These are phyloP conservation scores for Empis stercorea DNA, from an alignment of 2,888 invertebrate genomes.

Conservation along the genomic window DNA sequence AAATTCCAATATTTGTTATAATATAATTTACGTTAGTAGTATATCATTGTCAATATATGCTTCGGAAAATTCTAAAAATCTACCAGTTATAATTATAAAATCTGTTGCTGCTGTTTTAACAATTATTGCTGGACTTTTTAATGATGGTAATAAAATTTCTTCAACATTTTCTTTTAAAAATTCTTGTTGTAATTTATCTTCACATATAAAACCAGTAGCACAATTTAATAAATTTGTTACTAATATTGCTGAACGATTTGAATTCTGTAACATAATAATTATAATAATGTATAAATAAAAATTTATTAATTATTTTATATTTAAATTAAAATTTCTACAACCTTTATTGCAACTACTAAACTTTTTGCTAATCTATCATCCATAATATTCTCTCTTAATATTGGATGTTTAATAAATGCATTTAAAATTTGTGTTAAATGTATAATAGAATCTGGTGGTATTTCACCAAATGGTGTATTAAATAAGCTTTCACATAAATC, in stretches of 20 bases:
- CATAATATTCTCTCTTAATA: constrained; percentile 5
- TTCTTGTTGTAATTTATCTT: constrained; percentile 16
- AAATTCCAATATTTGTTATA: no score
- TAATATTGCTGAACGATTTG: constrained; percentile 5
- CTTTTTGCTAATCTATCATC: background rate
- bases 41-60: constrained; percentile 25
- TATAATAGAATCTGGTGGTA: constrained; percentile 6
- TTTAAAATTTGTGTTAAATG: constrained; percentile 4
- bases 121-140: constrained; percentile 23
- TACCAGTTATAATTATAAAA: constrained; percentile 28
- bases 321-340: background rate
- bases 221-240: constrained; percentile 10
- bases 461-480: constrained; percentile 3
- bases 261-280: no score
- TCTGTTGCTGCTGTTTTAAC: constrained; percentile 28
- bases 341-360: constrained; percentile 7
- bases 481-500: background rate
- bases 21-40: constrained; percentile 23
- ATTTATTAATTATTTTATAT: background rate
- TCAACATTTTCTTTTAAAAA: constrained; percentile 18
- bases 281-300: background rate
- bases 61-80: constrained; percentile 21
- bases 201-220: constrained; percentile 17
- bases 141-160: constrained; percentile 22
- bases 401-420: constrained; percentile 5